These are phyloP conservation scores for Epicampocera succincta DNA, from an alignment of 2,888 invertebrate species.

Conservation along the genomic window DNA sequence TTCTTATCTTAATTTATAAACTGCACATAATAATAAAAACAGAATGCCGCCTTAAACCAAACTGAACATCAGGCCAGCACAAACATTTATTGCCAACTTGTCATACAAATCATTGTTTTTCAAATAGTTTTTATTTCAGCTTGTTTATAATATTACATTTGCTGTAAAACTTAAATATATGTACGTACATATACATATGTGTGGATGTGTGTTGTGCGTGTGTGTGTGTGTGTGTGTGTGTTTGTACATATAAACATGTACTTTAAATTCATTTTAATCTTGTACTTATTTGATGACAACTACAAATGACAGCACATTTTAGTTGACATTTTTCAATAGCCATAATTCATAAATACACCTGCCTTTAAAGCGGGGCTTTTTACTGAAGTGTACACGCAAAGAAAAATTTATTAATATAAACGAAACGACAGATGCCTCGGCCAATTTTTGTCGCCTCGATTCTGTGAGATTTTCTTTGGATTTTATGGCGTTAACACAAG, in stretches of 20 bases:
- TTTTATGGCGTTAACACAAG: too few relatives aligned
- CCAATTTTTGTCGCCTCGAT: too few relatives aligned
- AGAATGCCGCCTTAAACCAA: conserved; percentile 64
- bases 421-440: too few relatives aligned
- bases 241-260: background rate
- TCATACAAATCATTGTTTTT: conserved; percentile 68
- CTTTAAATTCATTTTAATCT: conserved; percentile 57
- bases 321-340: conserved; percentile 65
- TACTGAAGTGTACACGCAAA: conserved; percentile 18
- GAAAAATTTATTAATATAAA: background rate
- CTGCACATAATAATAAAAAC: conserved; percentile 39
- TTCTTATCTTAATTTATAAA: conserved; percentile 67
- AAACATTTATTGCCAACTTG: conserved; percentile 69
- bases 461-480: too few relatives aligned
- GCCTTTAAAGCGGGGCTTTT: conserved; percentile 1
- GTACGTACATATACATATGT: background rate
- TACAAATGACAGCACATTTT: conserved; percentile 71
- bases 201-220: background rate
- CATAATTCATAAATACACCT: conserved; percentile 69
- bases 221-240: too few relatives aligned
- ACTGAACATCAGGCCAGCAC: conserved; percentile 31
- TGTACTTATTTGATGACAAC: conserved; percentile 70
- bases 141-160: conserved; percentile 7
- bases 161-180: background rate
- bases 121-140: conserved; percentile 25